Evolutionary conservation across 2,797 vertebrate species (phyloP).

Genomic region (Galago senegalensis): DNA sequence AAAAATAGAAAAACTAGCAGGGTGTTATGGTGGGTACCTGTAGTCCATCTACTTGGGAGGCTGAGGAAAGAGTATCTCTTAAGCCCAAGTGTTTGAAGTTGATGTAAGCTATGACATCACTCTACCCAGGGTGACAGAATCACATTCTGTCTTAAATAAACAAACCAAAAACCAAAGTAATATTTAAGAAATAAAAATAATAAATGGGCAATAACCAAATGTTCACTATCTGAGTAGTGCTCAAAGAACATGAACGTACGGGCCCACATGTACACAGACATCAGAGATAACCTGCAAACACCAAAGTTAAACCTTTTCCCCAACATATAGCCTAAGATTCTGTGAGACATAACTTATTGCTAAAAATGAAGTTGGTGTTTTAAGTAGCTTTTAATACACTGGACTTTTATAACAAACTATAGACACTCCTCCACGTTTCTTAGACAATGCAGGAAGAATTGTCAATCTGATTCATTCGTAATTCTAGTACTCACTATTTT

Average conservation of each 20-base stretch:
- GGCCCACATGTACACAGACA: not conserved
- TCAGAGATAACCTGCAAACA: not conserved
- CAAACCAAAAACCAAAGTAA: not conserved
- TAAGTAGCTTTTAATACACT: not conserved
- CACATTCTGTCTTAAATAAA: no score
- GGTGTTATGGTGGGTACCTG: no score
- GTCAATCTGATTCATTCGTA: not conserved
- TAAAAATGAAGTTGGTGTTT: not conserved
- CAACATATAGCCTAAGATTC: not conserved
- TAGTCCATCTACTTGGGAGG: no score
- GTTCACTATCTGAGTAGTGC: not conserved
- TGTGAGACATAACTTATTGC: not conserved
- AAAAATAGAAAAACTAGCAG: no score
- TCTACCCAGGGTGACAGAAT: no score
- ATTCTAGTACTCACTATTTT: not conserved
- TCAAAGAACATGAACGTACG: not conserved
- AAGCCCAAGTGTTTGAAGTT: no score
- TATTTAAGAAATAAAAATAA: conserved; percentile 28
- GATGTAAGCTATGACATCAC: no score
- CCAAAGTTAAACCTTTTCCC: not conserved
- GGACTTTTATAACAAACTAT: not conserved
- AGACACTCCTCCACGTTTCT: not conserved
- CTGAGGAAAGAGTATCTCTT: no score
- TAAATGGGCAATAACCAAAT: not conserved
- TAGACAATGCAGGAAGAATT: not conserved